These are phyloP conservation scores for Bucorvus abyssinicus DNA, from an alignment of 2,797 vertebrate genomes.

Conservation along the genomic window DNA sequence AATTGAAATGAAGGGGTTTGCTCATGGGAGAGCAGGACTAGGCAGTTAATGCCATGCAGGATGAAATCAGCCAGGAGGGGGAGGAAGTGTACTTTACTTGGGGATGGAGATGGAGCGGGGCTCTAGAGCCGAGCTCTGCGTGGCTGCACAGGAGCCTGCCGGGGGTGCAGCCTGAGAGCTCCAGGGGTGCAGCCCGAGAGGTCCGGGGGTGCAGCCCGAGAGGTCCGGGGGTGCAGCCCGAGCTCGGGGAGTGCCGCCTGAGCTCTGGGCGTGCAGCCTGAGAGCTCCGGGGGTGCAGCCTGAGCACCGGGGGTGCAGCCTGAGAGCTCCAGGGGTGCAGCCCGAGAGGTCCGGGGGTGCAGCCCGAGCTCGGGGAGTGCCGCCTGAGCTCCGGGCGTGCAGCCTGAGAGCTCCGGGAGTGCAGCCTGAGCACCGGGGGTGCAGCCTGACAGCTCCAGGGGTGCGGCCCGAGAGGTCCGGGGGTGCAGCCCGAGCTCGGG, in stretches of 20 bases:
- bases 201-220: no score
- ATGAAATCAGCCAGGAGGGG: slow-evolving; percentile 53
- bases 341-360: background rate
- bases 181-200: background rate
- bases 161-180: background rate
- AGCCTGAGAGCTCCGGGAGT: no score
- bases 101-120: background rate
- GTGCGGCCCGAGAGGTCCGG: background rate
- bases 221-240: no score
- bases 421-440: background rate
- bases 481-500: background rate
- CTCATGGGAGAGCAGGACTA: background rate
- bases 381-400: background rate
- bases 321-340: no score
- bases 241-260: background rate
- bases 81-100: slow-evolving; percentile 42
- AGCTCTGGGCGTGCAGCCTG: background rate
- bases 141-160: background rate
- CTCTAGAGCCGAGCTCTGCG: background rate
- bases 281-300: no score
- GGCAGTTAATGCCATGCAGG: background rate
- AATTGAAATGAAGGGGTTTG: background rate
- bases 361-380: background rate
- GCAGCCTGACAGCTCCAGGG: no score
- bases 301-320: background rate